phyloP scores from a whole-genome alignment of 2,888 invertebrate genomes.

The Hirudinaria manillensis region DNA sequence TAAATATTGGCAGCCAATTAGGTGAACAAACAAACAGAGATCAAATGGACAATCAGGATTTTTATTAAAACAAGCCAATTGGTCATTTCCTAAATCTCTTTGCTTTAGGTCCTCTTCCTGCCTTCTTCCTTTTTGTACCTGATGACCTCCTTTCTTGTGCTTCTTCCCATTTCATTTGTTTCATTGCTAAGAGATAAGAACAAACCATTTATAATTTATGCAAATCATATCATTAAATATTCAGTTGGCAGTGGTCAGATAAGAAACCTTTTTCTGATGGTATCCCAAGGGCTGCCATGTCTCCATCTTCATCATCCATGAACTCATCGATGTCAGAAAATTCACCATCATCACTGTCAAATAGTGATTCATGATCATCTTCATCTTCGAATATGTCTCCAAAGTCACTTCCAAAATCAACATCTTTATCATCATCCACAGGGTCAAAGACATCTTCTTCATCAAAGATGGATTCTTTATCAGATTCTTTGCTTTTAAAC shows the following conservation, averaged over 20 bases:
- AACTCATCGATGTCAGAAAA: neutral
- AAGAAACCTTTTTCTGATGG: conserved; percentile 22
- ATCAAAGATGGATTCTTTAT: conserved; percentile 9
- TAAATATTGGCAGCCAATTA: neutral
- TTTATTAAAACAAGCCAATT: neutral
- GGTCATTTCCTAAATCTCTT: neutral
- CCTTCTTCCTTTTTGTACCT: neutral
- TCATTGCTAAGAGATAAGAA: conserved; percentile 10
- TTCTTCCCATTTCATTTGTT: conserved; percentile 30
- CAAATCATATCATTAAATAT: neutral
- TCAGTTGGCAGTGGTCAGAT: neutral
- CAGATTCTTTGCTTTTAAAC: neutral
- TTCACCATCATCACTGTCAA: conserved; percentile 13
- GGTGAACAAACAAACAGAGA: neutral
- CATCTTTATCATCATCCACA: conserved; percentile 24
- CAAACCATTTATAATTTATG: neutral
- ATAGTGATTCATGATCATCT: conserved; percentile 17
- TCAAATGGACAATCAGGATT: neutral
- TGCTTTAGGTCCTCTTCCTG: neutral
- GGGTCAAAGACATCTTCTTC: conserved; percentile 27
- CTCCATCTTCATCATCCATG: conserved; percentile 13
- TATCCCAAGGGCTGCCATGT: neutral
- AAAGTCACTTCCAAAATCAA: conserved; percentile 28
- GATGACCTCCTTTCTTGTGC: conserved; percentile 2
- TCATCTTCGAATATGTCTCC: conserved; percentile 21